Conservation (phyloP, 64 coral and sea anemone species). For the Exaiptasia diaphana region DNA sequence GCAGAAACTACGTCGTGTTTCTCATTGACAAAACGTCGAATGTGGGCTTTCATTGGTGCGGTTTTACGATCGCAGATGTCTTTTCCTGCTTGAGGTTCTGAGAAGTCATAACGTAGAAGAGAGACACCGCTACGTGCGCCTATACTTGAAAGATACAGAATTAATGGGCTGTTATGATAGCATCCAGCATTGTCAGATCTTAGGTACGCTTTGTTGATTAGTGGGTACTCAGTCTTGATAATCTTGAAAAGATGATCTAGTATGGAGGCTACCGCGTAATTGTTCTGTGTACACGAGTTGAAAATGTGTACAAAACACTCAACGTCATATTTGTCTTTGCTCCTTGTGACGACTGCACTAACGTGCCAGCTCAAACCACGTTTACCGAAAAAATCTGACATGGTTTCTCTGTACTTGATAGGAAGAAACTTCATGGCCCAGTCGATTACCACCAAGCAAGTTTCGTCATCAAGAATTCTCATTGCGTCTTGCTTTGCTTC, state of each 20-base stretch:
- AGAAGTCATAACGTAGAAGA: constrained; percentile 9
- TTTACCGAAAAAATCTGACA: constrained; percentile 34
- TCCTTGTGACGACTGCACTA: constrained; percentile 58
- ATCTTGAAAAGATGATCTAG: constrained; percentile 12
- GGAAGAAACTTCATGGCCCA: constrained; percentile 48
- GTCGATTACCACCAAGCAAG: constrained; percentile 23
- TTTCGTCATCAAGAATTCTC: neutral
- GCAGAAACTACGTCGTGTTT: constrained; percentile 17
- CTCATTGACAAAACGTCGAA: constrained; percentile 29
- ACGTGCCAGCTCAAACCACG: constrained; percentile 55
- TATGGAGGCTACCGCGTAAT: constrained; percentile 11
- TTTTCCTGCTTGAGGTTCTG: constrained; percentile 23
- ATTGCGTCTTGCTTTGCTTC: constrained; percentile 37
- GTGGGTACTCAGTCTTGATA: constrained; percentile 1
- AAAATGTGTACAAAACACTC: constrained; percentile 43
- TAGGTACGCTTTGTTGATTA: constrained; percentile 4
- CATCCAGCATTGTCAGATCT: constrained; percentile 31
- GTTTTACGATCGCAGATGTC: constrained; percentile 46
- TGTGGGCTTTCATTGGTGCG: constrained; percentile 14
- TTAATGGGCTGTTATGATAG: constrained; percentile 29
- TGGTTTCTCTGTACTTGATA: neutral
- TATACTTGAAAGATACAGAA: neutral
- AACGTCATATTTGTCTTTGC: constrained; percentile 4
- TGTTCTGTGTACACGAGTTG: constrained; percentile 25
- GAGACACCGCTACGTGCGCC: neutral